Base-by-base conservation (phyloP, 2,113 vertebrate genomes). In the Damaliscus lunatus region DNA sequence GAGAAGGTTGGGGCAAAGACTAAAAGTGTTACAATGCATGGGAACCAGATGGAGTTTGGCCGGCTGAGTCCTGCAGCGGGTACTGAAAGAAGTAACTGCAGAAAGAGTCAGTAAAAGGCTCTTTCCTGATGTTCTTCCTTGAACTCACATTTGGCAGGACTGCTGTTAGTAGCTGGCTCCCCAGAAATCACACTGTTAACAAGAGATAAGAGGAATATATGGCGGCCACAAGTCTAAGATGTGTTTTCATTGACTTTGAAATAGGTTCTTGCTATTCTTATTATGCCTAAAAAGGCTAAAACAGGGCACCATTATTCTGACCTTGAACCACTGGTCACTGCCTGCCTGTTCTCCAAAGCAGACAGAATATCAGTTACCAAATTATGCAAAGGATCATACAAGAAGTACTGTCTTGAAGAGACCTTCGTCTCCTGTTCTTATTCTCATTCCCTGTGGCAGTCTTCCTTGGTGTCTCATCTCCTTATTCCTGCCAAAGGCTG, bases 1-100 rank as follows among this genome's bases (percentile, higher is more conserved):
- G 90, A 97, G 83, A 91, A 86, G 53, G 23, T 36, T 94, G 62
- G 71, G 33, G 57, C 57, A 95, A 96, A 59, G 43, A 89, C 7
- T 53, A 17, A 50, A 94, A 96, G 31, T 50, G 33, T 27, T 89
- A 29, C 5, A 88, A 16, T 48, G 50, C 84, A 67, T 48, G 64
- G 88, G 71, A 94, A 81, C 27, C 55, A 71, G 88, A 57, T 33
- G 67, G 55, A 87, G 88, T 89, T 74, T 59, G 62, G 50, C 33
- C n/a, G 46, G 31, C 21, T 17, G 23, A 14, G 17, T 43, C 21
- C 12, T 23, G 10, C 17, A 81, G 46, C 67, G 29, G 55, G 10
- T 11, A 36, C 25, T 67, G 23, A 67, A 60, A 43, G 50, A n/a
- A 82, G 29, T 25, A 60, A 64, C 40, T 40, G 16, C 10, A 89